These are phyloP conservation scores for Bubo scandiacus DNA, from an alignment of 2,113 vertebrate genomes.

Conservation along the genomic window DNA sequence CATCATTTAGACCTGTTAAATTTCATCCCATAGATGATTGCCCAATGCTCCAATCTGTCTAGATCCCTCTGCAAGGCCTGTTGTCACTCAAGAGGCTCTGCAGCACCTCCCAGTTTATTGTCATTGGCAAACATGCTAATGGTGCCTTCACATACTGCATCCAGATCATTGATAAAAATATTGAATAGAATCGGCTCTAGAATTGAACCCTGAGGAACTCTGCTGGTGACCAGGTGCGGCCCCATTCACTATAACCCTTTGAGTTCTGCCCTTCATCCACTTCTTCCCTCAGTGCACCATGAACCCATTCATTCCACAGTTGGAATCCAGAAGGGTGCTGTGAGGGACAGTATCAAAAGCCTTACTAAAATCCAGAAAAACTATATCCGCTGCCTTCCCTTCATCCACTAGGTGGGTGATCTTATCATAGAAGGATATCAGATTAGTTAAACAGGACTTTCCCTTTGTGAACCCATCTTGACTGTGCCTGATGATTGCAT, in stretches of 20 bases:
- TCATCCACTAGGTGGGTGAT: neutral
- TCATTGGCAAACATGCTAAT: neutral
- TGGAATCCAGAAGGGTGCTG: neutral
- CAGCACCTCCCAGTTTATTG: neutral
- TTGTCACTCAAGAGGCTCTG: neutral
- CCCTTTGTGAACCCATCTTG: neutral
- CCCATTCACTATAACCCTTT: neutral
- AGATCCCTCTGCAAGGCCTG: neutral
- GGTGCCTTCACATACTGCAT: neutral
- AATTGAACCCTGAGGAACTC: neutral
- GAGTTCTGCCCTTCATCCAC: neutral
- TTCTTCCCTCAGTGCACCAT: neutral
- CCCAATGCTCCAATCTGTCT: neutral
- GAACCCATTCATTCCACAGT: neutral
- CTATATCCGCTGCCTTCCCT: neutral
- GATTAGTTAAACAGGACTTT: neutral
- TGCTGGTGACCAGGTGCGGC: neutral
- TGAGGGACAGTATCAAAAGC: neutral
- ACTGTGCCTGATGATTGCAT: neutral
- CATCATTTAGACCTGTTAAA: neutral
- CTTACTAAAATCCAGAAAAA: neutral
- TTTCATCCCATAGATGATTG: neutral
- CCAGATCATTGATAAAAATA: neutral
- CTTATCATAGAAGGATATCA: neutral
- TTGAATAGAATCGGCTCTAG: neutral